phyloP scores from a whole-genome alignment of 1,140 invertebrate species.

The Drosophila insularis region DNA sequence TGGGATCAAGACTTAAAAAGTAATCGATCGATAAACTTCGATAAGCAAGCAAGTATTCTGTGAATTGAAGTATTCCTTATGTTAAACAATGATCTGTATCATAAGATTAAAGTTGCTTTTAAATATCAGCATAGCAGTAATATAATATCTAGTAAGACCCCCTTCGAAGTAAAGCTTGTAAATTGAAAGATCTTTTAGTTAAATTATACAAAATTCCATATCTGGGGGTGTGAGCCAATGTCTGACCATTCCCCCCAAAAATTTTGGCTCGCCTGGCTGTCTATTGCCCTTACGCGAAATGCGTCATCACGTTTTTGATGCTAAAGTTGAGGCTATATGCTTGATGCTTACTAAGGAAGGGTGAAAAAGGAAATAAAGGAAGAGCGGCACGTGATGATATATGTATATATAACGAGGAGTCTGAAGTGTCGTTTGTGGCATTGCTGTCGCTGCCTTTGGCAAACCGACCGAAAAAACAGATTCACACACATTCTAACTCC shows the following conservation, averaged over 20 bases:
- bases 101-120: too few relatives aligned
- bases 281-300: slow-evolving; percentile 2
- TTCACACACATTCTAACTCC: not conserved
- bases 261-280: not conserved
- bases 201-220: not conserved
- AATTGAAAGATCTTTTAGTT: not conserved
- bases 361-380: not conserved
- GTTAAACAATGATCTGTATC: too few relatives aligned
- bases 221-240: not conserved
- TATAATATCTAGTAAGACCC: too few relatives aligned
- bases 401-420: slow-evolving; percentile 12
- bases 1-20: too few relatives aligned
- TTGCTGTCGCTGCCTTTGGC: slow-evolving; percentile 1
- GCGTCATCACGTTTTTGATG: slow-evolving; percentile 42
- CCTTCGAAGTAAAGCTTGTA: too few relatives aligned
- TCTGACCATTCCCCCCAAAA: slow-evolving; percentile 7
- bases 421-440: slow-evolving; percentile 14
- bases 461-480: slow-evolving; percentile 3
- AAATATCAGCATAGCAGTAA: too few relatives aligned
- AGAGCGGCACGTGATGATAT: slow-evolving; percentile 18
- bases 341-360: not conserved
- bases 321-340: slow-evolving; percentile 14
- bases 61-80: too few relatives aligned
- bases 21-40: too few relatives aligned
- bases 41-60: too few relatives aligned